Evolutionary conservation across 1,140 invertebrate species (phyloP).

Genomic region (Drosophila jambulina): DNA sequence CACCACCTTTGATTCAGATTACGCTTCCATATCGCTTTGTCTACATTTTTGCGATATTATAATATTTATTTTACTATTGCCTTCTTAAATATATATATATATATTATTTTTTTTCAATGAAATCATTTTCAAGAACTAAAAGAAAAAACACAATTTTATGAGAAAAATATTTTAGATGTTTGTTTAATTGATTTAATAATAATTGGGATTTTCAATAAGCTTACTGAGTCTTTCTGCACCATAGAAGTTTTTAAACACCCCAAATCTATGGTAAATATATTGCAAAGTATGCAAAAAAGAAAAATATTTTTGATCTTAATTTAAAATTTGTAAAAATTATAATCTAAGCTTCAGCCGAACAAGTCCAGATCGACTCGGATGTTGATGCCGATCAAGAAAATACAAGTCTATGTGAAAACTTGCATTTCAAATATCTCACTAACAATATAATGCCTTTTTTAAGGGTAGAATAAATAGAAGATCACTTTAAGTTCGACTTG

Average conservation of each 20-base stretch:
- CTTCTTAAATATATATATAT: background rate
- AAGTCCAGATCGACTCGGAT: background rate
- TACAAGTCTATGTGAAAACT: background rate
- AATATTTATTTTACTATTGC: too few species aligned
- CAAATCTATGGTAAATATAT: background rate
- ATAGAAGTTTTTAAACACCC: background rate
- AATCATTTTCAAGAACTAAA: background rate
- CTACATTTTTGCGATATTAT: background rate
- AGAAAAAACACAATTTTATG: background rate
- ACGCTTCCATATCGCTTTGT: background rate
- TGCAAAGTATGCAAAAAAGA: background rate
- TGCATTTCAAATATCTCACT: background rate
- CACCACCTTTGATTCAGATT: background rate
- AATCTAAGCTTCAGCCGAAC: background rate
- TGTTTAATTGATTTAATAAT: background rate
- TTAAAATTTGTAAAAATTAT: background rate
- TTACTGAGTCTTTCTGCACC: background rate
- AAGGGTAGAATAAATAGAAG: background rate
- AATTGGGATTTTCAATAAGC: background rate
- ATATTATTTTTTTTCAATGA: background rate
- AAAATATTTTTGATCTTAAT: background rate
- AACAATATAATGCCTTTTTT: background rate
- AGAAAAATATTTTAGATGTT: background rate
- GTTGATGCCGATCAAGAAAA: background rate
- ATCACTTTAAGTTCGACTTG: constrained; percentile 16